phyloP scores from a whole-genome alignment of 2,888 invertebrate genomes.

The Drosophila borborema region DNA sequence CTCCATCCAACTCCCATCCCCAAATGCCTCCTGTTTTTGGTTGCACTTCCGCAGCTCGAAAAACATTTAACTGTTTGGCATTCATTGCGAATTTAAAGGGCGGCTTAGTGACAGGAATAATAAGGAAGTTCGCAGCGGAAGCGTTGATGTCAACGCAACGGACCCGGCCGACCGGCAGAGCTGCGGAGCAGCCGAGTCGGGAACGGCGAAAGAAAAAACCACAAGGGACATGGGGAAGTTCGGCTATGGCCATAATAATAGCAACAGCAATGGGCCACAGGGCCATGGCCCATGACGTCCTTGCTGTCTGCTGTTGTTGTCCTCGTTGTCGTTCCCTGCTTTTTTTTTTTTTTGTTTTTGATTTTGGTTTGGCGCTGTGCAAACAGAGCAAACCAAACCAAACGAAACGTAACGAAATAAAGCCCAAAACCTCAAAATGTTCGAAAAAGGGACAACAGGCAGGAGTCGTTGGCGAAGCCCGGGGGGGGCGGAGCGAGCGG shows the following conservation, averaged over 20 bases:
- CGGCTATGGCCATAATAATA: constrained; percentile 49
- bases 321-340: constrained; percentile 46
- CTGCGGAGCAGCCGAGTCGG: neutral
- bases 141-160: constrained; percentile 72
- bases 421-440: constrained; percentile 75
- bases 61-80: constrained; percentile 79
- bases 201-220: constrained; percentile 42
- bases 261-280: constrained; percentile 56
- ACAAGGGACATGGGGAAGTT: constrained; percentile 55
- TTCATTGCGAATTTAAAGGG: constrained; percentile 80
- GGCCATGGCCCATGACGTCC: constrained; percentile 68
- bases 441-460: constrained; percentile 68
- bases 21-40: constrained; percentile 32
- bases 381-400: constrained; percentile 64
- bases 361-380: constrained; percentile 70
- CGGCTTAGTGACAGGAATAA: constrained; percentile 79
- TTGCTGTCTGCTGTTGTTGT: constrained; percentile 37
- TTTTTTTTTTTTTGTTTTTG: constrained; percentile 19
- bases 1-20: no score
- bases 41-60: constrained; percentile 66
- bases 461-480: neutral
- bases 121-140: constrained; percentile 77
- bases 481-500: neutral
- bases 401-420: constrained; percentile 77
- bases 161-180: constrained; percentile 1